A percentile compares a stretch with the other conserved stretches of the same genome.
Evolutionary conservation across 1,140 invertebrate species (phyloP).

Genomic region (Colletes latitarsis): DNA sequence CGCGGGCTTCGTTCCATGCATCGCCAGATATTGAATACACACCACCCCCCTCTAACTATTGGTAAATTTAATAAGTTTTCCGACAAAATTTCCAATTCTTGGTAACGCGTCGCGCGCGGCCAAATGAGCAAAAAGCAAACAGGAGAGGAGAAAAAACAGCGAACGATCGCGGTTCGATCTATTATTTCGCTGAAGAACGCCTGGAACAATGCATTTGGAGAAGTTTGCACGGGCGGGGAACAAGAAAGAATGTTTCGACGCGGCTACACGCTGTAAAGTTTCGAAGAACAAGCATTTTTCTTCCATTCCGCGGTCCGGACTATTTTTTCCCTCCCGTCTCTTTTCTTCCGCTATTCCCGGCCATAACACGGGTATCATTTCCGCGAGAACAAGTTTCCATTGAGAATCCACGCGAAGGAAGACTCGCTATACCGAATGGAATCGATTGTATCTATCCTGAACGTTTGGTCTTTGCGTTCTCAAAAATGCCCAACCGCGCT

Average conservation of each 20-base stretch:
- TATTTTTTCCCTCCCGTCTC: background rate
- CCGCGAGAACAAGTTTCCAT: slow-evolving; percentile 34
- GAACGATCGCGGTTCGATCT: background rate
- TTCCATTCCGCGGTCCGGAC: background rate
- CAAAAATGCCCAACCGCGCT: background rate
- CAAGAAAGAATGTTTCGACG: background rate
- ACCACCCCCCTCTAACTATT: background rate
- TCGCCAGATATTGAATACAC: background rate
- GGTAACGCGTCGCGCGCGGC: background rate
- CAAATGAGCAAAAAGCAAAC: background rate
- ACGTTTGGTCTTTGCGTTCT: background rate
- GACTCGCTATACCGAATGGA: background rate
- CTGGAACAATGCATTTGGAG: background rate
- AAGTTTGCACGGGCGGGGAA: background rate
- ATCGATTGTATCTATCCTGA: background rate
- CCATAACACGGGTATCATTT: slow-evolving; percentile 24
- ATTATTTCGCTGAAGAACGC: background rate
- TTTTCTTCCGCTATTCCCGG: background rate
- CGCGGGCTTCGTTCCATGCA: background rate
- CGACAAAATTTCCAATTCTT: background rate
- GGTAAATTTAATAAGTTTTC: background rate
- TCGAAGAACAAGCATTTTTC: slow-evolving; percentile 16
- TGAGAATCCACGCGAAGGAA: slow-evolving; percentile 20
- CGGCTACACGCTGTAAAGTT: slow-evolving; percentile 1
- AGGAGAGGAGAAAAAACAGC: background rate